Evolutionary conservation across 2,888 invertebrate genomes (phyloP).

Genomic region (Lissonota sp.): DNA sequence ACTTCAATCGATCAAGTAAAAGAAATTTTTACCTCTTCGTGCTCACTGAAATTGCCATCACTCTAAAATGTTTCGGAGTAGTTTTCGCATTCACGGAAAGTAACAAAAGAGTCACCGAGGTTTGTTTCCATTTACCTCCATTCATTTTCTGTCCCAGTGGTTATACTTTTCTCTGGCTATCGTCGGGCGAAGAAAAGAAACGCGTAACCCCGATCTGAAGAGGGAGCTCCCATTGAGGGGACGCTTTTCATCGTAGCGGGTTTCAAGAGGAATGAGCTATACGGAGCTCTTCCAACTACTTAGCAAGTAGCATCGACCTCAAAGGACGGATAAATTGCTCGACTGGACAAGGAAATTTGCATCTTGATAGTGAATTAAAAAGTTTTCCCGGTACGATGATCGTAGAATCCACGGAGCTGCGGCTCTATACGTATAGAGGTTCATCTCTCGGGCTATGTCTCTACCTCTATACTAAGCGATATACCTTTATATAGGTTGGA

Average conservation of each 20-base stretch:
- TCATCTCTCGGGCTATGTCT: conserved; percentile 25
- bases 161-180: conserved; percentile 5
- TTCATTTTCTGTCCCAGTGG: not conserved
- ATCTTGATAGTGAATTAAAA: conserved; percentile 80
- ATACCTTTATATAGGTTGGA: conserved; percentile 46
- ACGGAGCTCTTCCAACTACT: conserved; percentile 64
- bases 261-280: conserved; percentile 38
- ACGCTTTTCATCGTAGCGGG: conserved; percentile 48
- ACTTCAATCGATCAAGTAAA: too few relatives aligned
- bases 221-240: conserved; percentile 3
- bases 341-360: conserved; percentile 77
- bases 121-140: conserved; percentile 17
- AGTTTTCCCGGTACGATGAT: conserved; percentile 70
- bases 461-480: conserved; percentile 24
- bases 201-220: conserved; percentile 24
- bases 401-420: conserved; percentile 16
- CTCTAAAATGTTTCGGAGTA: not conserved
- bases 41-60: not conserved
- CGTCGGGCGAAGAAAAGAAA: conserved; percentile 33
- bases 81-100: not conserved
- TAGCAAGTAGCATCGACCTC: conserved; percentile 74
- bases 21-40: not conserved
- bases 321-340: conserved; percentile 76
- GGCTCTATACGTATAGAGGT: conserved; percentile 19
- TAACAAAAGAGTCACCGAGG: not conserved